Evolutionary conservation across 2,113 vertebrate genomes (phyloP).

Genomic region (Tenebrosternarchus preto): DNA sequence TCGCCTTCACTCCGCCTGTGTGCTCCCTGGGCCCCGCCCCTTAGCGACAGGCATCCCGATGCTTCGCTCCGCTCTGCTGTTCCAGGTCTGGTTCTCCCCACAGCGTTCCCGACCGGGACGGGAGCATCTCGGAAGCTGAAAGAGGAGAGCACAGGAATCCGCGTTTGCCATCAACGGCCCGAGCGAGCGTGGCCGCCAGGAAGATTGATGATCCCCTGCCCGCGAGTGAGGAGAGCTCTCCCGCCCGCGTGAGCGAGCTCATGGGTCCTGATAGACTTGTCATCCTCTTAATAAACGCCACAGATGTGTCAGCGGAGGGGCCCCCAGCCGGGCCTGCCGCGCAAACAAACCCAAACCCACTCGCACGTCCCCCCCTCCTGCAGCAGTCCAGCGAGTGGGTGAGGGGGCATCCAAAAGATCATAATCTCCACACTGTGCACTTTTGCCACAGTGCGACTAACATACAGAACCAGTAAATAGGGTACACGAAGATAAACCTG

Average conservation of each 20-base stretch:
- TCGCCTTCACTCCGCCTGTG: conserved; percentile 29
- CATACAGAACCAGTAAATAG: neutral
- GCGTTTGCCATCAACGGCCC: conserved; percentile 83
- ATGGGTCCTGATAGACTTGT: conserved; percentile 94
- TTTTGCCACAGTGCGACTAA: neutral
- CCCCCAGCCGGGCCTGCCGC: conserved; percentile 62
- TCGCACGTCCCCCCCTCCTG: conserved; percentile 12
- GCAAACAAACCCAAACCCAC: conserved; percentile 52
- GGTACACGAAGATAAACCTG: neutral
- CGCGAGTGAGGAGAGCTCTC: conserved; percentile 85
- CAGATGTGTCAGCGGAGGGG: conserved; percentile 79
- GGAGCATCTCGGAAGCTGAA: conserved; percentile 31
- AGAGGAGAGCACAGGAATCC: conserved; percentile 73
- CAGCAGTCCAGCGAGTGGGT: neutral
- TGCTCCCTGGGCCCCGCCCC: conserved; percentile 12
- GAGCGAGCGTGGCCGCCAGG: conserved; percentile 82
- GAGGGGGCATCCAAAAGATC: no score
- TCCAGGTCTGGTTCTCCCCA: neutral
- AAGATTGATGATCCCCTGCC: conserved; percentile 92
- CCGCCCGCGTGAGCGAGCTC: conserved; percentile 87
- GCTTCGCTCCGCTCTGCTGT: conserved; percentile 1
- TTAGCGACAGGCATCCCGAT: conserved; percentile 1
- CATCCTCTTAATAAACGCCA: conserved; percentile 92
- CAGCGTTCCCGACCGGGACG: no score
- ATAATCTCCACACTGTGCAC: neutral